Percentiles rank a stretch among this genome's conserved stretches.
phyloP scores from a whole-genome alignment of 2,113 vertebrate genomes.

The Heloderma charlesbogerti region DNA sequence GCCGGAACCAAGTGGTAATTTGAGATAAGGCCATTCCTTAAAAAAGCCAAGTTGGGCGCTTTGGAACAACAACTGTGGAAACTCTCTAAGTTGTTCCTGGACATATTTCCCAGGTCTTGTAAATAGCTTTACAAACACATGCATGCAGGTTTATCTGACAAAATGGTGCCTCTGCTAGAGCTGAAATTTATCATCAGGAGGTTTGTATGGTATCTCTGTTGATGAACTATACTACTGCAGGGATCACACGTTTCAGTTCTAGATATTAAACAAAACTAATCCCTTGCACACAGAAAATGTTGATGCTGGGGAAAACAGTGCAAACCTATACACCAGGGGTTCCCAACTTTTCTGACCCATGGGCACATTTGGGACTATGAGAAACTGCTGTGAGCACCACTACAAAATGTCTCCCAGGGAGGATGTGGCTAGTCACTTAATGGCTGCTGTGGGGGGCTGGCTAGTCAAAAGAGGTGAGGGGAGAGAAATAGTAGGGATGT shows the following conservation, averaged over 20 bases:
- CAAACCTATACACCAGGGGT: no score
- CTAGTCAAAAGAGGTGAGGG: no score
- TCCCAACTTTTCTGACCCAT: no score
- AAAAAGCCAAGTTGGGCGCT: constrained; percentile 1
- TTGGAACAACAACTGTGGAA: constrained; percentile 41
- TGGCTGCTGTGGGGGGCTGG: no score
- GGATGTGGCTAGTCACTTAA: no score
- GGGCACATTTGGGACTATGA: no score
- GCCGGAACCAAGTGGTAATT: constrained; percentile 27
- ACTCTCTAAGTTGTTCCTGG: constrained; percentile 36
- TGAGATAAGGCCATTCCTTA: constrained; percentile 48
- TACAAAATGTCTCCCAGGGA: no score
- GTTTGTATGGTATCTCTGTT: not conserved
- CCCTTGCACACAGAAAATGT: not conserved
- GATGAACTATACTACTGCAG: not conserved
- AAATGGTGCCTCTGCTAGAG: not conserved
- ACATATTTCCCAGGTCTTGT: not conserved
- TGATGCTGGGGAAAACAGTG: not conserved
- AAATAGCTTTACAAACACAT: not conserved
- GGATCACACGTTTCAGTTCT: not conserved
- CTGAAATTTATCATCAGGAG: no score
- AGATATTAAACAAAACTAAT: not conserved
- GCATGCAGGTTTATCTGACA: not conserved
- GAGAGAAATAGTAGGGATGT: no score
- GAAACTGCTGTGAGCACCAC: no score